Evolutionary conservation across 2,113 vertebrate genomes (phyloP).

Genomic region (Tupaia chinensis): DNA sequence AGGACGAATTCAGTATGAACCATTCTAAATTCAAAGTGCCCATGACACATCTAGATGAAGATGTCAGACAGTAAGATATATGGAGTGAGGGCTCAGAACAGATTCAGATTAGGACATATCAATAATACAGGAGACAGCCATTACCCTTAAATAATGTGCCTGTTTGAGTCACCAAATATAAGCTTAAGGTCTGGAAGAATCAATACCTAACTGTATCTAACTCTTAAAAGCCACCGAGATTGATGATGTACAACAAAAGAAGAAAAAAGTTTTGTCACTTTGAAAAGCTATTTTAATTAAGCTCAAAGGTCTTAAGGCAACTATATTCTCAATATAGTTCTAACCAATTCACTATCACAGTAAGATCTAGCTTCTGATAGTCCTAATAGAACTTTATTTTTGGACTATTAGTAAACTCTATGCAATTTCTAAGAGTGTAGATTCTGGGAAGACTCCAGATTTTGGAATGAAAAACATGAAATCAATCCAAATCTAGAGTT

Average conservation of each 20-base stretch:
- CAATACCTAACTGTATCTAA: not conserved
- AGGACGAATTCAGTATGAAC: not conserved
- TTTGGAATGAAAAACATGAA: slow-evolving; percentile 31
- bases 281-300: slow-evolving; percentile 32
- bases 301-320: not conserved
- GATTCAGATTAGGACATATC: not conserved
- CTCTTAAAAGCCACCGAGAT: not conserved
- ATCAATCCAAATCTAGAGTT: not conserved
- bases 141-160: not conserved
- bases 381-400: slow-evolving; percentile 1
- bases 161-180: not conserved
- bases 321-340: not conserved
- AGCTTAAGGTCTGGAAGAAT: not conserved
- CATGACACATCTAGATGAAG: not conserved
- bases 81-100: not conserved
- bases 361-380: slow-evolving; percentile 3
- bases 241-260: not conserved
- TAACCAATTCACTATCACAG: not conserved
- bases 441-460: not conserved
- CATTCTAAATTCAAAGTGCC: not conserved
- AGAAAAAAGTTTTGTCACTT: not conserved
- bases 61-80: not conserved
- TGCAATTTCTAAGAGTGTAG: not conserved
- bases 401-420: not conserved
- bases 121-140: not conserved